These are phyloP conservation scores for Julus scanicus DNA, from an alignment of 2,888 invertebrate genomes.

Conservation along the genomic window DNA sequence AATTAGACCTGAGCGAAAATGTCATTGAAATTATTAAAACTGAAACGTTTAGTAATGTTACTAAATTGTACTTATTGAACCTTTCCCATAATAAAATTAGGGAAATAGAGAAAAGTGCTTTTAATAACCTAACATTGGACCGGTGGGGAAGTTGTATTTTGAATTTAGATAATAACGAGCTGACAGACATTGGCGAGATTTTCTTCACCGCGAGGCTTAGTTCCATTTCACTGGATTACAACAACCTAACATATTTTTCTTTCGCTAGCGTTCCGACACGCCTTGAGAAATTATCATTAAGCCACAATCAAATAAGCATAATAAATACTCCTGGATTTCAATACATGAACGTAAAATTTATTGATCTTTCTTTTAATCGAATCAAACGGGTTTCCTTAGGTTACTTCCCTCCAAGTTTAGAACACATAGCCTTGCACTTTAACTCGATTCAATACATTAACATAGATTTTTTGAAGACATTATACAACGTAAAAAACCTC, in stretches of 20 bases:
- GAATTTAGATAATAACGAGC: background rate
- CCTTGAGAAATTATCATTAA: background rate
- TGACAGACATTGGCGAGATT: background rate
- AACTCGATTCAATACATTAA: background rate
- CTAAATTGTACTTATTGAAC: background rate
- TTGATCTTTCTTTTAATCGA: slow-evolving; percentile 34
- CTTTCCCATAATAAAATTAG: slow-evolving; percentile 32
- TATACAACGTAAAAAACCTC: background rate
- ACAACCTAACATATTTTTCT: background rate
- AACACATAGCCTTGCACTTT: background rate
- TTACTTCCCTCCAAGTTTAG: background rate
- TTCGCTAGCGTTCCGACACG: background rate
- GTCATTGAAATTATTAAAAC: background rate
- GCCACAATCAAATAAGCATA: background rate
- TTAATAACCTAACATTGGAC: background rate
- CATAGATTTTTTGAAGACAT: background rate
- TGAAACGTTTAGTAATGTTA: background rate
- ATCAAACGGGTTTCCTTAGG: background rate
- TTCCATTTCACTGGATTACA: background rate
- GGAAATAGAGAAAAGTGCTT: background rate
- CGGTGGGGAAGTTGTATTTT: background rate
- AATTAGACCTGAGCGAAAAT: background rate
- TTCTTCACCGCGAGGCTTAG: background rate
- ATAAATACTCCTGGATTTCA: background rate
- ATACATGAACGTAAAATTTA: background rate